Evolutionary conservation across 2,113 vertebrate genomes (phyloP), one percentile per base, ranked within the genome.

Genomic region (Tonatia bakeri): DNA sequence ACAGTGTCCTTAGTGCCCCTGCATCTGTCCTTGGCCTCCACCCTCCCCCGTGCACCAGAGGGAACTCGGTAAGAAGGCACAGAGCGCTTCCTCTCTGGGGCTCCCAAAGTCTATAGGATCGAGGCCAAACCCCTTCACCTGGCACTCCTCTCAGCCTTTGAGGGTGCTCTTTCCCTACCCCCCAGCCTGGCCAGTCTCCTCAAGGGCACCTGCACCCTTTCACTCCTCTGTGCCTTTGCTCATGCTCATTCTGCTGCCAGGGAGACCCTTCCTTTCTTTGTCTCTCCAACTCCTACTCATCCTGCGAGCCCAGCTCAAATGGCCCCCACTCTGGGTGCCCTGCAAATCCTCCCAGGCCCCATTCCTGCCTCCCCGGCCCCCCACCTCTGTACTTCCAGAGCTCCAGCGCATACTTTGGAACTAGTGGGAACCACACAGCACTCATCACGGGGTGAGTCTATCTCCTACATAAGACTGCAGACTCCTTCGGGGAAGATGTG

Each of bases 231-330:
- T 0, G 17, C 16, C 43, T 89, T 13, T 47, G 33, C 31, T 64
- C 19, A 0, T 6, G 40, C 7, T 5, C 4, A 16, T 26, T 64
- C 33, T 43, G 40, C 14, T 1, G 2, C 69, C 5, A 22, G 50
- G 38, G 28, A 59, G 1, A 31, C 28, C 28, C 16, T 67, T 56
- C 45, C 36, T 4, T n/a, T 26, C 80, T 77, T 38, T 3, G 4
- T 85, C 72, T 90, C 93, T 59, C 81, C 54, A 47, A 12, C 0
- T 5, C 26, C 84, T 40, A 40, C 6, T 64, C 40, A 11, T 45
- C 33, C 54, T 59, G n/a, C 31, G 26, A 69, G 52, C 16, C 13
- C 65, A 19, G 59, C 38, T 61, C 47, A 33, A 9, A 43, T 1
- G 33, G 0, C 31, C 40, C 31, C 52, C 43, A n/a, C 13, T n/a